A percentile compares a stretch with the other conserved stretches of the same genome.
These are phyloP conservation scores for Mongoloraphidia duomilia DNA, from an alignment of 2,888 invertebrate genomes.

Conservation along the genomic window DNA sequence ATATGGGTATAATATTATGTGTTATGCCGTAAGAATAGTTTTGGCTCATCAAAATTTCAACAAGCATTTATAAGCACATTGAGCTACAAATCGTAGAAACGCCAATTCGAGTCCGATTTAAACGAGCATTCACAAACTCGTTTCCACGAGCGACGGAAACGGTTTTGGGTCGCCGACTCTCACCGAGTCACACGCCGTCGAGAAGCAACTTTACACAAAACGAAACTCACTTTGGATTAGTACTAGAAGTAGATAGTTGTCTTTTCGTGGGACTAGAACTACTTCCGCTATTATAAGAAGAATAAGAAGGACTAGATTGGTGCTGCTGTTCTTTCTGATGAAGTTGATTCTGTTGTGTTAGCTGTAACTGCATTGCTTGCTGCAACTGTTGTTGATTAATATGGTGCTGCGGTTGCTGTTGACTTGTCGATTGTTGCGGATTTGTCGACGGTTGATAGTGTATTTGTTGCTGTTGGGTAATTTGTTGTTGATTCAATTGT, in stretches of 20 bases:
- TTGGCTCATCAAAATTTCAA: too few species aligned
- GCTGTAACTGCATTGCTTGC: slow-evolving; percentile 8
- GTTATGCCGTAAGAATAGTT: too few species aligned
- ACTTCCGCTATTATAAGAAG: slow-evolving; percentile 5
- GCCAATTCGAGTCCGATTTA: too few species aligned
- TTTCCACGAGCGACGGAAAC: too few species aligned
- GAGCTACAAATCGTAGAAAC: too few species aligned
- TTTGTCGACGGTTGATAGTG: slow-evolving; percentile 1
- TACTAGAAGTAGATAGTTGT: not conserved
- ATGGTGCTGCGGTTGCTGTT: slow-evolving; percentile 3
- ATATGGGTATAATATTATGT: too few species aligned
- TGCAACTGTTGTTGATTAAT: slow-evolving; percentile 9
- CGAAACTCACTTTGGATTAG: not conserved
- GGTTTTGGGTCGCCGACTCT: too few species aligned
- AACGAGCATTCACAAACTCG: too few species aligned
- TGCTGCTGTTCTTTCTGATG: slow-evolving; percentile 11
- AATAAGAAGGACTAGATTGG: slow-evolving; percentile 9
- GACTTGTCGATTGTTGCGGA: slow-evolving; percentile 4
- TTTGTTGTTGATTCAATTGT: slow-evolving; percentile 4
- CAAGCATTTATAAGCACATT: too few species aligned
- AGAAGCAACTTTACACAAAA: not conserved
- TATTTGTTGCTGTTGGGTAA: slow-evolving; percentile 4
- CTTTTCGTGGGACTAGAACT: slow-evolving; percentile 11
- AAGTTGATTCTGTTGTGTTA: slow-evolving; percentile 9
- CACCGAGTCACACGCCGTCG: too few species aligned